Evolutionary conservation across 2,797 vertebrate species (phyloP).

Genomic region (Prionace glauca): DNA sequence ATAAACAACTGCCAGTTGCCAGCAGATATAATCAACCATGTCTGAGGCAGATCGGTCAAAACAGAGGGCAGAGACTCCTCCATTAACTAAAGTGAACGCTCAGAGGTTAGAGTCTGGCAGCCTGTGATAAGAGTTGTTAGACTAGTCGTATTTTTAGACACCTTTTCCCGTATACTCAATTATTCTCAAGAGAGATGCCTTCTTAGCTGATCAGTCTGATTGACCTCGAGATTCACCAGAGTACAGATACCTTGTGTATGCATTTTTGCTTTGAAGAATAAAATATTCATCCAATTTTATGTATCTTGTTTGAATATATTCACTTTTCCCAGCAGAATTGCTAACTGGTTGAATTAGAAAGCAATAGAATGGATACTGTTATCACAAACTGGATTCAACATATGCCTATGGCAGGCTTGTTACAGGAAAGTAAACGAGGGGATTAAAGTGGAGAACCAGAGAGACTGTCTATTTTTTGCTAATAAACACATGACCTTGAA

Average conservation of each 20-base stretch:
- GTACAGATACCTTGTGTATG: not conserved
- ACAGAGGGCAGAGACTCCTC: not conserved
- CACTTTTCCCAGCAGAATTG: not conserved
- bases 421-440: not conserved
- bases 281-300: not conserved
- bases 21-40: not conserved
- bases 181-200: not conserved
- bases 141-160: not conserved
- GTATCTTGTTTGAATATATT: not conserved
- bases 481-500: not conserved
- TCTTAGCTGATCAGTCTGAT: not conserved
- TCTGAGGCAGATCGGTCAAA: not conserved
- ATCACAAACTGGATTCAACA: not conserved
- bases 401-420: not conserved
- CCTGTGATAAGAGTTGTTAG: not conserved
- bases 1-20: slow-evolving; percentile 13
- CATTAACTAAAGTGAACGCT: not conserved
- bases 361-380: not conserved
- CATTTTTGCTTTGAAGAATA: not conserved
- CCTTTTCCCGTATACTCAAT: not conserved
- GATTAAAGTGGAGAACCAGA: not conserved
- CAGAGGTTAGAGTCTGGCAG: not conserved
- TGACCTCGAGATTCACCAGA: not conserved
- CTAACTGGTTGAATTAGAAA: not conserved
- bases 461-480: not conserved